Evolutionary conservation across 2,888 invertebrate genomes (phyloP), one percentile per base, ranked within the genome.

Genomic region (Rotaria macrura): DNA sequence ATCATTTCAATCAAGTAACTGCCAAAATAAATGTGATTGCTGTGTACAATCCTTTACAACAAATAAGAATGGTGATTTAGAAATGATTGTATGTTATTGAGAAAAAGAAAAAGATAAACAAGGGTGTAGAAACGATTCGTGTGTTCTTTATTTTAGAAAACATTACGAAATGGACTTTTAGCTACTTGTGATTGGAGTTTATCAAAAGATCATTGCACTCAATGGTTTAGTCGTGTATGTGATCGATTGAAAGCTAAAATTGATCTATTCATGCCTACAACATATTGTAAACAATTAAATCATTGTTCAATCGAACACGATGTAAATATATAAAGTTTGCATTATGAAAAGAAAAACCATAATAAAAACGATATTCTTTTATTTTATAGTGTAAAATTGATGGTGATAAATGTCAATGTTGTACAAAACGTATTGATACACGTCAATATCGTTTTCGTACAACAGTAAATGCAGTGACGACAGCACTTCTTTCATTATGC

Each of bases 141-240:
- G 9, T 65, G 29, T 9, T 65, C 25, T 7, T 23, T 6, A 23
- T 54, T 43, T 79, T 43, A 79, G 74, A 43, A 79, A 43, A 40
- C 74, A 25, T 79, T 79, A 79, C 74, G 74, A 25, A 43, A 2
- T 79, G 74, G 74, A 43, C 23, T 79, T 43, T 43, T 79, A 43
- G 74, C 74, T 20, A 40, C 74, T 25, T 79, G 74, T 43, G 74
- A 79, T 79, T 79, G 74, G 74, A 79, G 74, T 43, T 79, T 79
- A 43, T 40, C 74, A 10, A 79, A 79, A 79, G 43, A 38, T 43
- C n/a, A 79, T 25, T 79, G 74, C 29, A n/a, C 43, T 25, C 25
- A 23, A 43, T 79, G 74, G 74, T 79, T 43, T 25, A 79, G 43
- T 43, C 74, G 74, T 43, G 74, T 79, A 40, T 79, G 74, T 25